phyloP scores from a whole-genome alignment of 2,113 vertebrate genomes.

The Irena cyanogastra region DNA sequence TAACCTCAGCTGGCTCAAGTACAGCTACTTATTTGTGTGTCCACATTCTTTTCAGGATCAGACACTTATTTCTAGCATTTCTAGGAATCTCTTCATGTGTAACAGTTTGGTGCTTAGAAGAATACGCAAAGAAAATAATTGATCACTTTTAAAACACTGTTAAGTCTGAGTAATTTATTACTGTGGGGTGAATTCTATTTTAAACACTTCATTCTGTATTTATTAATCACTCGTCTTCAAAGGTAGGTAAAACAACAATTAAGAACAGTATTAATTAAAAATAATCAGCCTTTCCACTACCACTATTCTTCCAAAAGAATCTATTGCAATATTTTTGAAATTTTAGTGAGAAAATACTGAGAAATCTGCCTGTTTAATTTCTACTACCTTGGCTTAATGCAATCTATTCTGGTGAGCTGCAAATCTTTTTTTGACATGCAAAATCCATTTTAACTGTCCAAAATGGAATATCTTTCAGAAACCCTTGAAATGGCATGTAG shows the following conservation, averaged over 20 bases:
- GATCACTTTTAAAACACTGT: background rate
- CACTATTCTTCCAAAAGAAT: background rate
- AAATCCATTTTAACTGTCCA: background rate
- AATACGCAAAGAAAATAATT: background rate
- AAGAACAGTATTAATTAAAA: background rate
- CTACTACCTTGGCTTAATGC: background rate
- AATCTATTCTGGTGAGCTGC: background rate
- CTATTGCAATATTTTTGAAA: background rate
- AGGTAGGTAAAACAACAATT: slow-evolving; percentile 1
- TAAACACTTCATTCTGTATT: slow-evolving; percentile 18
- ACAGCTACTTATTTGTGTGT: background rate
- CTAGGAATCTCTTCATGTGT: background rate
- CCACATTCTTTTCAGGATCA: background rate
- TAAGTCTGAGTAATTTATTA: background rate
- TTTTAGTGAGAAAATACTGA: background rate
- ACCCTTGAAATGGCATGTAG: background rate
- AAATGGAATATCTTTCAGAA: background rate
- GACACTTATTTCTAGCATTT: background rate
- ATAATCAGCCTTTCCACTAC: background rate
- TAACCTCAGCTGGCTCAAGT: background rate
- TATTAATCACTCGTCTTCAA: background rate
- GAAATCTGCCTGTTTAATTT: background rate
- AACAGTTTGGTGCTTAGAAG: background rate
- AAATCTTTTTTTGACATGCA: background rate
- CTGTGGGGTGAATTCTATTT: background rate